Evolutionary conservation across 2,113 vertebrate genomes (phyloP), one percentile per base, ranked within the genome.

Genomic region (Oreochromis aureus): DNA sequence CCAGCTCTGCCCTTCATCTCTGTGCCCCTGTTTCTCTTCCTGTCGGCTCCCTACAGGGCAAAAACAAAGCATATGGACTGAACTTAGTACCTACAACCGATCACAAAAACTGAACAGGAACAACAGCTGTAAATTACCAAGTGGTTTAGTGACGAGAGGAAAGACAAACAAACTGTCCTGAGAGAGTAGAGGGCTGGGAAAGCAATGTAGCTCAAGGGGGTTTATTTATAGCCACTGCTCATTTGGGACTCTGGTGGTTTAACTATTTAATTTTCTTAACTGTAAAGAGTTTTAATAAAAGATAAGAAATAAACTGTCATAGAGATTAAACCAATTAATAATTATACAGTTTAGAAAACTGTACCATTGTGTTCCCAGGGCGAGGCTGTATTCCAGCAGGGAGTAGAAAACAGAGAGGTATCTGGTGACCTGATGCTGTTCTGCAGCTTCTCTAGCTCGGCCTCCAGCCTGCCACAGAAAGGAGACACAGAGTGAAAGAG

Each of bases 361-460:
- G 32, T 96, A 96, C 96, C 95, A 81, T 59, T 96, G 46, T 95
- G 89, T 66, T 96, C 96, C 94, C 95, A 92, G 19, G 96, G 94
- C 6, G 95, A 95, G 76, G 91, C 56, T 79, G 92, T 81, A 63
- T 86, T 97, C 96, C 97, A 97, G 90, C 96, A 93, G 34, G 96
- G 96, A 80, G 96, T 96, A 80, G 95, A 95, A 90, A 96, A 97
- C 73, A 94, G 82, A 79, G 93, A 78, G 2, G 90, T 92, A 11
- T 97, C 96, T 76, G 91, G 84, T 5, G 91, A 91, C 86, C 86
- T 81, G 87, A 66, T 95, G 81, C 89, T 93, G 83, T 94, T 96
- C 80, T 96, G 96, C 76, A 97, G 90, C 85, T 96, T 97, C 89
- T 97, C 96, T 63, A 97, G 93, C 87, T 97, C 96, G 8, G 93